These are phyloP conservation scores for Megamerina dolium DNA, from an alignment of 2,888 invertebrate genomes.

Conservation along the genomic window DNA sequence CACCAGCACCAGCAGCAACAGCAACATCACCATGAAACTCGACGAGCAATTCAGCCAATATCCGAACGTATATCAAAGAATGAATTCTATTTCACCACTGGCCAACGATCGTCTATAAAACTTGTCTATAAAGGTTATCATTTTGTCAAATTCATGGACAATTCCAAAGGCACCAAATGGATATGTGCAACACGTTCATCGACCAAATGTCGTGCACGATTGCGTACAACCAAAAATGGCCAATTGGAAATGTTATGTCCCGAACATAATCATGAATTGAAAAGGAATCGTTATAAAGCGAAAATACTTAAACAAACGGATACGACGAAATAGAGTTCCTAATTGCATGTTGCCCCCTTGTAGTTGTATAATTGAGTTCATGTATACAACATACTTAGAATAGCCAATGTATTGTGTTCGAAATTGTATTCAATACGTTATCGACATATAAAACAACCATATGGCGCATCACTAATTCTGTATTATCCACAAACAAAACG, in stretches of 20 bases:
- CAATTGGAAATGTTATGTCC: conserved; percentile 36
- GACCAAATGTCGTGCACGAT: conserved; percentile 43
- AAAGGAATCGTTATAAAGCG: conserved; percentile 14
- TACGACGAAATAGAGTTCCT: neutral
- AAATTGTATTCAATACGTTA: too few relatives aligned
- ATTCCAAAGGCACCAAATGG: conserved; percentile 45
- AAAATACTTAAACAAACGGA: conserved; percentile 8
- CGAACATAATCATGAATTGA: conserved; percentile 36
- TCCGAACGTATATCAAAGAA: too few relatives aligned
- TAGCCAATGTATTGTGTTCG: too few relatives aligned
- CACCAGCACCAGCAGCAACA: conserved; percentile 12
- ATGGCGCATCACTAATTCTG: too few relatives aligned
- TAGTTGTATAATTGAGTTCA: neutral
- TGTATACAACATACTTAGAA: neutral
- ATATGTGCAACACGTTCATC: conserved; percentile 45
- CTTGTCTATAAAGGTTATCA: conserved; percentile 40
- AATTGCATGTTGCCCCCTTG: neutral
- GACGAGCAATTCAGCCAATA: too few relatives aligned
- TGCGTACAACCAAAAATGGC: conserved; percentile 34
- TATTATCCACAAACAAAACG: too few relatives aligned
- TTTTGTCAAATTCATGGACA: conserved; percentile 43
- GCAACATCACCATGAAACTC: conserved; percentile 8
- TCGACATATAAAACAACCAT: too few relatives aligned
- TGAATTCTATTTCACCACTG: conserved; percentile 38
- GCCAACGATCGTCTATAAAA: conserved; percentile 42